A percentile compares a stretch with the other conserved stretches of the same genome.
These are phyloP conservation scores for Cassiopea andromeda DNA, from an alignment of 30 jellyfish, hydroid and myxozoan genomes.

Conservation along the genomic window DNA sequence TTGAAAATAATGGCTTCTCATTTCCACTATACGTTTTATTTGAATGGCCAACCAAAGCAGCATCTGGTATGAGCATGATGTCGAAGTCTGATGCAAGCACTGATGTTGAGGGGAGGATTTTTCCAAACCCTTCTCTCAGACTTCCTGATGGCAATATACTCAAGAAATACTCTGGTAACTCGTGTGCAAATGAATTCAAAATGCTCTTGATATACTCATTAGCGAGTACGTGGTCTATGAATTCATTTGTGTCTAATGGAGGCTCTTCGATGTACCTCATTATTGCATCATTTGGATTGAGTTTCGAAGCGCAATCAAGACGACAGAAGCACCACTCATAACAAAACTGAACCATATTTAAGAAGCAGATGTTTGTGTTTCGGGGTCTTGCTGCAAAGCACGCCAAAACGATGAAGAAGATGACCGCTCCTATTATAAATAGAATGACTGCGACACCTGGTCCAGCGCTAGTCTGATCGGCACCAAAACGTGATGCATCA, in stretches of 20 bases:
- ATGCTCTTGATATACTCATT: constrained; percentile 39
- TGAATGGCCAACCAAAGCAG: constrained; percentile 29
- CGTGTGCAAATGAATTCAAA: constrained; percentile 23
- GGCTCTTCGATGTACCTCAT: constrained; percentile 63
- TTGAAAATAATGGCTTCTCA: constrained; percentile 31
- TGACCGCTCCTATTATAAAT: too few species aligned
- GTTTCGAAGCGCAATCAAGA: constrained; percentile 24
- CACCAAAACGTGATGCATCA: too few species aligned
- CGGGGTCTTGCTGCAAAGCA: background rate
- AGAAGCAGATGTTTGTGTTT: background rate
- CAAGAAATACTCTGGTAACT: constrained; percentile 63
- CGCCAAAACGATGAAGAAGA: background rate
- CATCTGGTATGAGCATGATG: constrained; percentile 72
- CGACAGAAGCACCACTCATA: constrained; percentile 37
- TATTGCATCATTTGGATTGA: constrained; percentile 46
- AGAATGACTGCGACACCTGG: too few species aligned
- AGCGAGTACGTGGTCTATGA: background rate
- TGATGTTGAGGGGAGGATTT: constrained; percentile 62
- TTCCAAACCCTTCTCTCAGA: constrained; percentile 70
- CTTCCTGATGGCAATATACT: constrained; percentile 73
- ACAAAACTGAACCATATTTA: background rate
- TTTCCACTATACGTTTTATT: background rate
- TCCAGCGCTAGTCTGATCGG: too few species aligned
- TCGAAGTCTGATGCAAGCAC: constrained; percentile 66
- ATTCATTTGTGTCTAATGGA: background rate